These are phyloP conservation scores for Danio jaintianensis DNA, from an alignment of 2,797 vertebrate genomes.

Conservation along the genomic window DNA sequence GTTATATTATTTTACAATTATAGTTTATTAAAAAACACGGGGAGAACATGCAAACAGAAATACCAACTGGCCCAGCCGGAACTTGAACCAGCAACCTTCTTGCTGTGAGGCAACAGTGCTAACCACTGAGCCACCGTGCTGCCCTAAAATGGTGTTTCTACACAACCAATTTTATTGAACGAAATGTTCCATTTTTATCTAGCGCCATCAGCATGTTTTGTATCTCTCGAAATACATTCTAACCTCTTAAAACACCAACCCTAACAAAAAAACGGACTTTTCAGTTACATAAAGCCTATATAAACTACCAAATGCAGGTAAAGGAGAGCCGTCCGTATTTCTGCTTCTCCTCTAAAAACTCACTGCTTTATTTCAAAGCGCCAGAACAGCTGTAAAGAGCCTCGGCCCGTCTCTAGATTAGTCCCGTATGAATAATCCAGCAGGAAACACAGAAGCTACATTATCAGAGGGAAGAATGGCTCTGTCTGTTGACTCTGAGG, in stretches of 20 bases:
- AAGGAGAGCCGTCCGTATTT: background rate
- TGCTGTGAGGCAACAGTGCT: no score
- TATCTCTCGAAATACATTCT: slow-evolving; percentile 49
- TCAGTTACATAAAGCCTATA: slow-evolving; percentile 1
- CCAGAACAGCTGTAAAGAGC: slow-evolving; percentile 49
- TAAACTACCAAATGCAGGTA: background rate
- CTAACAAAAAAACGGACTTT: background rate
- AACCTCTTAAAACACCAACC: slow-evolving; percentile 19
- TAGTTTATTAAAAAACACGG: no score
- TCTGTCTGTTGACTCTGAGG: slow-evolving; percentile 33
- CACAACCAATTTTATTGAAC: background rate
- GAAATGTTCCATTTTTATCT: background rate
- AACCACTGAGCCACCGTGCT: no score
- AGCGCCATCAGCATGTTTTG: slow-evolving; percentile 23
- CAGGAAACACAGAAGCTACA: slow-evolving; percentile 47
- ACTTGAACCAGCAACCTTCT: no score
- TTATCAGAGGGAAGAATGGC: slow-evolving; percentile 51
- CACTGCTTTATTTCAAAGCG: slow-evolving; percentile 29
- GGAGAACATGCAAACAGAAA: no score
- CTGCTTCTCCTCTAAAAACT: no score
- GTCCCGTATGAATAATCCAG: slow-evolving; percentile 57
- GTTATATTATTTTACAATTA: no score
- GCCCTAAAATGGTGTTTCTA: background rate
- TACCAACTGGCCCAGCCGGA: no score
- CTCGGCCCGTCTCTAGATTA: slow-evolving; percentile 40